Evolutionary conservation across 30 jellyfish, hydroid and myxozoan species (phyloP).

Genomic region (Turritopsis rubra): DNA sequence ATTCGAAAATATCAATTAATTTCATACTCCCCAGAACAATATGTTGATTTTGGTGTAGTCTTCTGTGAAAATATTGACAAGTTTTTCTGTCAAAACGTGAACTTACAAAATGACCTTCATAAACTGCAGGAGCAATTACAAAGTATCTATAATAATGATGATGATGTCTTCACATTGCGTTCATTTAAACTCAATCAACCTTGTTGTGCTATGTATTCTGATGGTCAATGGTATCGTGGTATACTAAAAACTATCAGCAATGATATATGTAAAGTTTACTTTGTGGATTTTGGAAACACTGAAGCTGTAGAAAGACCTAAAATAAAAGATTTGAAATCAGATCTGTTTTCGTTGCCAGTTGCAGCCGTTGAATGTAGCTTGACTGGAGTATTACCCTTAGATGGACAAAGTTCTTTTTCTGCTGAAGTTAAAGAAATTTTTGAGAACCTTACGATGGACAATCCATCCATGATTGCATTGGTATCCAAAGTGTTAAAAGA

Average conservation of each 20-base stretch:
- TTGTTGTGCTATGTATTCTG: slow-evolving; percentile 89
- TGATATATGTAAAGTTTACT: slow-evolving; percentile 42
- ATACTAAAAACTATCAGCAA: slow-evolving; percentile 23
- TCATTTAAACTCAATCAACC: slow-evolving; percentile 27
- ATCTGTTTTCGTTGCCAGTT: slow-evolving; percentile 46
- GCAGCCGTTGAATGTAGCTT: slow-evolving; percentile 51
- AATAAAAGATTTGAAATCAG: slow-evolving; percentile 38
- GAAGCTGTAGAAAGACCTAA: slow-evolving; percentile 49
- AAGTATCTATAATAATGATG: slow-evolving; percentile 24
- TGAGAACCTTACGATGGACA: slow-evolving; percentile 46
- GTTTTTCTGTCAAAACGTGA: slow-evolving; percentile 67
- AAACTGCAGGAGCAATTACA: slow-evolving; percentile 52
- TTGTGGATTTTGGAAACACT: slow-evolving; percentile 74
- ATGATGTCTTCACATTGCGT: slow-evolving; percentile 1
- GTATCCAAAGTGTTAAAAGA: slow-evolving; percentile 39
- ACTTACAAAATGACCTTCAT: slow-evolving; percentile 29
- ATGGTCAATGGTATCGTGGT: slow-evolving; percentile 77
- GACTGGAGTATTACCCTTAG: slow-evolving; percentile 36
- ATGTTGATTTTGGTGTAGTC: slow-evolving; percentile 55
- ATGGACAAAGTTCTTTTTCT: background rate
- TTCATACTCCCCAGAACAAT: slow-evolving; percentile 17
- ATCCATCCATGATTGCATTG: slow-evolving; percentile 40
- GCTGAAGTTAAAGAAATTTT: slow-evolving; percentile 35
- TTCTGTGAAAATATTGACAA: slow-evolving; percentile 35
- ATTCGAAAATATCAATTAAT: slow-evolving; percentile 17